Conservation (phyloP, 2,888 invertebrate species). For the Xestia rhomboidea region DNA sequence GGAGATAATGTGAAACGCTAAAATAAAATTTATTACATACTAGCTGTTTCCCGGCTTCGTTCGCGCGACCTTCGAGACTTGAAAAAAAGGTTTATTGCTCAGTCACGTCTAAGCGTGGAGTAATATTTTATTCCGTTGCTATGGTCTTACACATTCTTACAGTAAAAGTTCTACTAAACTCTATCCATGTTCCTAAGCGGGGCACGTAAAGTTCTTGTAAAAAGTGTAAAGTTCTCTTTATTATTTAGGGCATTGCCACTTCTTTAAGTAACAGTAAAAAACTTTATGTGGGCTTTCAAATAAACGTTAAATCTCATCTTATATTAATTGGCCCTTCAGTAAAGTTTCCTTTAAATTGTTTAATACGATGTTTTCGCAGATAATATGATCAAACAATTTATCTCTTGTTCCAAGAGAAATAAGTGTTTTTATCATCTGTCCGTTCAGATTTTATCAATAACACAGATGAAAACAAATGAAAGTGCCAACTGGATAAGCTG, state of each 20-base stretch:
- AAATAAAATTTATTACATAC: conserved; percentile 63
- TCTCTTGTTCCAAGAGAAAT: conserved; percentile 7
- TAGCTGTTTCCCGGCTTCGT: conserved; percentile 55
- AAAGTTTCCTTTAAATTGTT: neutral
- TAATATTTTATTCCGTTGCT: conserved; percentile 62
- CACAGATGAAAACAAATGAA: conserved; percentile 39
- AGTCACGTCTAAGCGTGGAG: conserved; percentile 62
- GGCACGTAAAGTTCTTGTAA: conserved; percentile 36
- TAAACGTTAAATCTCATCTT: neutral
- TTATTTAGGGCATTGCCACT: conserved; percentile 14
- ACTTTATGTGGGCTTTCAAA: neutral
- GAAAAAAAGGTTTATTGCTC: conserved; percentile 63
- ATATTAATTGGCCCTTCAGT: neutral
- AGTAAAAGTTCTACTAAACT: conserved; percentile 33
- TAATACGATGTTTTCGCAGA: neutral
- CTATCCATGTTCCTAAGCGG: conserved; percentile 36
- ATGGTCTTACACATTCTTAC: conserved; percentile 52
- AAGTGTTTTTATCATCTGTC: conserved; percentile 15
- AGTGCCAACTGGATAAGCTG: conserved; percentile 44
- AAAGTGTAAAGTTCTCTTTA: conserved; percentile 32
- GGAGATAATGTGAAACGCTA: conserved; percentile 60
- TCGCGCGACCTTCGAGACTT: conserved; percentile 60
- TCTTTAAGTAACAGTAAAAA: conserved; percentile 13
- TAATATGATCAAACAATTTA: conserved; percentile 14
- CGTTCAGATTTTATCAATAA: conserved; percentile 32